phyloP scores from a whole-genome alignment of 2,888 invertebrate species.

The Physocephala rufipes region DNA sequence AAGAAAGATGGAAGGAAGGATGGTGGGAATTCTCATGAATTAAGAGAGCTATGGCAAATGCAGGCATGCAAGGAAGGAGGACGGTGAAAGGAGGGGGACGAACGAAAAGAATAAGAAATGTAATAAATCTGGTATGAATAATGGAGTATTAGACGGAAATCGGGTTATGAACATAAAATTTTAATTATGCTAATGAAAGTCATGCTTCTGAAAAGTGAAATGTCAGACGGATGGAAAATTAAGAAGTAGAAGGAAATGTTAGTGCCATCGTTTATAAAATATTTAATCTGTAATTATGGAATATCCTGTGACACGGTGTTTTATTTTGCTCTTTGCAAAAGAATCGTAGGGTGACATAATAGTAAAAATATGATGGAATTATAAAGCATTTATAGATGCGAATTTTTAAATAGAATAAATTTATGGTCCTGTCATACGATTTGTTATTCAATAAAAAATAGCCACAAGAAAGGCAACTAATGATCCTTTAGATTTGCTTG shows the following conservation, averaged over 20 bases:
- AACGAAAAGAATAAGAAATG: neutral
- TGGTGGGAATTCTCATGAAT: neutral
- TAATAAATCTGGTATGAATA: neutral
- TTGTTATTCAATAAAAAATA: neutral
- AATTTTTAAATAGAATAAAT: no score
- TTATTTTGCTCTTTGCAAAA: no score
- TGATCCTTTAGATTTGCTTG: no score
- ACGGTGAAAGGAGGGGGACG: neutral
- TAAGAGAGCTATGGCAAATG: no score
- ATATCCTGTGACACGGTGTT: no score
- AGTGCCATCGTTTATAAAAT: no score
- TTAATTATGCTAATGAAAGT: slow-evolving; percentile 60
- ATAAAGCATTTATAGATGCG: no score
- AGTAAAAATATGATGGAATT: neutral
- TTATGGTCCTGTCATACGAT: no score
- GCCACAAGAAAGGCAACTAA: neutral
- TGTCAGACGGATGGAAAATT: neutral
- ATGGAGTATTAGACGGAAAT: slow-evolving; percentile 9
- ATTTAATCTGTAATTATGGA: no score
- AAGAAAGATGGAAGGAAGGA: neutral
- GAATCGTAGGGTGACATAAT: no score
- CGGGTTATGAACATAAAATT: slow-evolving; percentile 43
- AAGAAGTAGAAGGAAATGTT: neutral
- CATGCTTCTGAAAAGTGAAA: neutral
- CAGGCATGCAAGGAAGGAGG: slow-evolving; percentile 7